Evolutionary conservation across 1,140 invertebrate genomes (phyloP), one percentile per base, ranked within the genome.

Genomic region (Tribolium castaneum): DNA sequence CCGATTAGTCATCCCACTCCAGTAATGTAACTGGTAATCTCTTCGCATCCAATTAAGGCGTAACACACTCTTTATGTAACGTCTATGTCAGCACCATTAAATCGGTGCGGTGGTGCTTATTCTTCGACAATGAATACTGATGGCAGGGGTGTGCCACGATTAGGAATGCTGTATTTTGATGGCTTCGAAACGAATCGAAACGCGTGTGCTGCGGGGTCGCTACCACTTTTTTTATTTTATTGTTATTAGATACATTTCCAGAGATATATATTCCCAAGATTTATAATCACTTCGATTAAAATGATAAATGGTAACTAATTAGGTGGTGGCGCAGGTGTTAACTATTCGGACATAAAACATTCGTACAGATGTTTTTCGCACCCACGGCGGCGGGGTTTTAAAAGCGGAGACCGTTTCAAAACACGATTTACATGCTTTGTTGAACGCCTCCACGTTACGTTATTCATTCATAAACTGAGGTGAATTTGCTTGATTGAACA

Each of bases 131-230:
- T 81, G 80, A 71, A 72, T 78, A 71, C 77, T 81, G 78, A 81
- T 81, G 75, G 54, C 54, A 35, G 80, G 80, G 80, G 80, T 77
- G 80, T 81, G 80, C 76, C 76, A 12, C 80, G 59, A 80, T 81
- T 81, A 77, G 78, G 22, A 59, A 78, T 71, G 79, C 66, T 78
- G 52, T 71, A 75, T 75, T 78, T 78, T 77, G 76, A 78, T 80
- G 49, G 59, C 70, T 51, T 22, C 78, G 75, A 74, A 77, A 73
- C 75, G 78, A 80, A 80, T 77, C 71, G 70, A 14, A 51, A 51
- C 59, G 45, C 75, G 78, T 80, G 75, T 73, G 10, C 34, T 25
- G 12, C 34, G 25, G 49, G 49, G 50, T 73, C 30, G 16, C n/a
- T 14, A 51, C 14, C 45, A 22, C 50, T 19, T 51, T 19, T 19